Evolutionary conservation across 2,888 invertebrate genomes (phyloP).

Genomic region (Entomobrya multifasciata): DNA sequence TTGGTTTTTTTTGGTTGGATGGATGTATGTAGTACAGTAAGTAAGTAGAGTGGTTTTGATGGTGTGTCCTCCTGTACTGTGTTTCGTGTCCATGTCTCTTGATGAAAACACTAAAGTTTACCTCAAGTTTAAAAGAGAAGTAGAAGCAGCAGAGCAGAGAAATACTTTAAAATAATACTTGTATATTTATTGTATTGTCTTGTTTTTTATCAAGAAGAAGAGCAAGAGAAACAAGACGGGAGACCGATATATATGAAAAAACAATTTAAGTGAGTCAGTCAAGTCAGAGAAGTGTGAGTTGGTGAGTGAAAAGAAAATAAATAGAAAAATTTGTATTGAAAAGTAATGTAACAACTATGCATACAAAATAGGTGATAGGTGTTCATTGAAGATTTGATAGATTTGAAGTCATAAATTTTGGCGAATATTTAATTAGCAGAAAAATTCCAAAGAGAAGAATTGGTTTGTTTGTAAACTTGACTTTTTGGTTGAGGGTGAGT

Average conservation of each 20-base stretch:
- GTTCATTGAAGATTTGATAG: too few species aligned
- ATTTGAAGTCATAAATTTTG: too few species aligned
- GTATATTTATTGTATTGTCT: constrained; percentile 10
- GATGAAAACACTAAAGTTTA: constrained; percentile 16
- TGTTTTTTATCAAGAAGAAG: background rate
- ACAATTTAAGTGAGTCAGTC: background rate
- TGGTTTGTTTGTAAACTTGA: too few species aligned
- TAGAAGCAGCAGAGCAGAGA: constrained; percentile 3
- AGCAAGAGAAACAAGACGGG: background rate
- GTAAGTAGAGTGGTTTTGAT: constrained; percentile 19
- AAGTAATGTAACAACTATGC: too few species aligned
- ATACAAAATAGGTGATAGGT: too few species aligned
- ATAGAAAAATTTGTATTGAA: too few species aligned
- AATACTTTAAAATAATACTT: background rate
- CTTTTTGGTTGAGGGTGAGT: too few species aligned
- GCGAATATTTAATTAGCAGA: too few species aligned
- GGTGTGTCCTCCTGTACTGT: too few species aligned
- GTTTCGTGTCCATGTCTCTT: constrained; percentile 42
- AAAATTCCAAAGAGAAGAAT: too few species aligned
- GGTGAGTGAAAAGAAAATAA: background rate
- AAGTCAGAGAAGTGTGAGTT: background rate
- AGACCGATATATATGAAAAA: constrained; percentile 7
- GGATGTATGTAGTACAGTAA: background rate
- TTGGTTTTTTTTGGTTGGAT: background rate
- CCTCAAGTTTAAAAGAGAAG: constrained; percentile 27